Conservation (phyloP, 1,140 invertebrate genomes). For the Cotesia typhae region DNA sequence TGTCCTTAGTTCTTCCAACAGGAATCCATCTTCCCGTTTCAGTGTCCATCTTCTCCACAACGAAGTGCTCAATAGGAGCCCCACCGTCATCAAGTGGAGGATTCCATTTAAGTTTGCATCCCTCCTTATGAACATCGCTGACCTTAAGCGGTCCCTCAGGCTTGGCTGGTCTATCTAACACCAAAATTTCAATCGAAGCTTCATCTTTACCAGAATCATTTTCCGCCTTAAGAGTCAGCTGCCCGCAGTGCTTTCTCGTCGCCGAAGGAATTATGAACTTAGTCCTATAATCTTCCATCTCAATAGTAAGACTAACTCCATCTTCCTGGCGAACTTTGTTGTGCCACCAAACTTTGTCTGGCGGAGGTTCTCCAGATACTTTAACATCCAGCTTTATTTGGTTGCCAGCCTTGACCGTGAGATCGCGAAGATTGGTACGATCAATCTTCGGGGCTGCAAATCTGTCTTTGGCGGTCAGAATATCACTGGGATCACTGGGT, state of each 20-base stretch:
- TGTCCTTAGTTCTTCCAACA: conserved; percentile 80
- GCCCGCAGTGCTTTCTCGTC: conserved; percentile 84
- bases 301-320: conserved; percentile 78
- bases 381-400: conserved; percentile 87
- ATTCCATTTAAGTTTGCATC: conserved; percentile 93
- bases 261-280: conserved; percentile 81
- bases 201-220: conserved; percentile 92
- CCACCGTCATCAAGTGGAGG: conserved; percentile 92
- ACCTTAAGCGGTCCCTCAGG: conserved; percentile 93
- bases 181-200: conserved; percentile 86
- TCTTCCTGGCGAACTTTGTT: conserved; percentile 76
- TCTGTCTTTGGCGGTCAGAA: conserved; percentile 84
- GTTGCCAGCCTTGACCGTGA: conserved; percentile 88
- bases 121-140: conserved; percentile 91
- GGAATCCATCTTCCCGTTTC: conserved; percentile 87
- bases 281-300: conserved; percentile 85
- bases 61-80: conserved; percentile 88
- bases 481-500: conserved; percentile 85
- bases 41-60: conserved; percentile 90
- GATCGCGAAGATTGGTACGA: conserved; percentile 84
- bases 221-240: conserved; percentile 87
- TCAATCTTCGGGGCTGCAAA: conserved; percentile 92
- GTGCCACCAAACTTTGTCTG: conserved; percentile 84
- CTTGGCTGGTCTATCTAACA: conserved; percentile 87
- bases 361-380: conserved; percentile 88